Conservation (phyloP, 2,888 invertebrate species). For the Orthosia gothica region DNA sequence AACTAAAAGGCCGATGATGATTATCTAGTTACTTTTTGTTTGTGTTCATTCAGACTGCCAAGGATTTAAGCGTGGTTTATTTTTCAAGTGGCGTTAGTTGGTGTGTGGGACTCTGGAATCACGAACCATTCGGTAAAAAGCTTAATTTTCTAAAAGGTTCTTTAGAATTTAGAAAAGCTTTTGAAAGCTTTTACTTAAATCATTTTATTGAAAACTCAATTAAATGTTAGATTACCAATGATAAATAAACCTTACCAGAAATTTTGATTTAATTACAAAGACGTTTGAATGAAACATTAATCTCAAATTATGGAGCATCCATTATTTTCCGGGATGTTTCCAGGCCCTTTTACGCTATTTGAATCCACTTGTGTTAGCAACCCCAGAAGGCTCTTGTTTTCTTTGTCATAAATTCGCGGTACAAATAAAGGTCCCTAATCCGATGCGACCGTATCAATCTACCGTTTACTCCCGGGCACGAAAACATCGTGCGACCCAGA, state of each 20-base stretch:
- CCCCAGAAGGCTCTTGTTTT: conserved; percentile 8
- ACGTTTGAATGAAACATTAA: conserved; percentile 1
- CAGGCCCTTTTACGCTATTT: conserved; percentile 6
- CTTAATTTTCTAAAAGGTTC: background rate
- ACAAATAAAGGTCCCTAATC: conserved; percentile 15
- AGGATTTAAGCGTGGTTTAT: background rate
- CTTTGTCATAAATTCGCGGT: conserved; percentile 13
- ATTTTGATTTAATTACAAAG: background rate
- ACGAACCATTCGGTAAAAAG: too few species aligned
- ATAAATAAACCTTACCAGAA: background rate
- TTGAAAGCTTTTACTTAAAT: background rate
- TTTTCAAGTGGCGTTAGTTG: background rate
- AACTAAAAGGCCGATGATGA: too few species aligned
- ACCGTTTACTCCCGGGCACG: background rate
- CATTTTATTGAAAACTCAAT: background rate
- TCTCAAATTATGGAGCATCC: background rate
- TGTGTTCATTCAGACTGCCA: background rate
- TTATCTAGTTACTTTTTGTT: too few species aligned
- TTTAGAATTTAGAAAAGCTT: background rate
- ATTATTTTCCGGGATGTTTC: background rate
- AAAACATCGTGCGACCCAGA: conserved; percentile 16
- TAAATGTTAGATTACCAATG: background rate
- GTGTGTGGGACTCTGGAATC: too few species aligned
- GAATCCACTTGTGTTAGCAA: background rate
- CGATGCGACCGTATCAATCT: conserved; percentile 18